Percentiles rank a stretch among this genome's conserved stretches.
Conservation (phyloP, 2,888 invertebrate genomes). For the Cephus runcator region DNA sequence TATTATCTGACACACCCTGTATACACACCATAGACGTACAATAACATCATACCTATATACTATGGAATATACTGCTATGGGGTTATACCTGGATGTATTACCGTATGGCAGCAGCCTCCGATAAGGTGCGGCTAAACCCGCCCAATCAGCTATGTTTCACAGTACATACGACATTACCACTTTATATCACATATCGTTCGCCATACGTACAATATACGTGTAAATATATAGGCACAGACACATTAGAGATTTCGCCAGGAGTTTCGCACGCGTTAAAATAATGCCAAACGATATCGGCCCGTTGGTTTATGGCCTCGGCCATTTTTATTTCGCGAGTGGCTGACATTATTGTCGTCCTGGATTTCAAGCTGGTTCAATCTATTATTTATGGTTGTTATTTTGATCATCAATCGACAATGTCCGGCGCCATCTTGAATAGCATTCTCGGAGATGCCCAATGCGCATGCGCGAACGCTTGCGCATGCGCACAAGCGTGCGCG, state of each 20-base stretch:
- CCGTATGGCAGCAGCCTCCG: conserved; percentile 21
- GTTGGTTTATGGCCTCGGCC: conserved; percentile 2
- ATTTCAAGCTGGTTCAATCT: no score
- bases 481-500: background rate
- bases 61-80: no score
- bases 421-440: background rate
- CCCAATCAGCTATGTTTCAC: conserved; percentile 47
- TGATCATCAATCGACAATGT: no score
- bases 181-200: conserved; percentile 45
- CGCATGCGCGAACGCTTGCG: background rate
- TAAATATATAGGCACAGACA: no score
- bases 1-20: no score
- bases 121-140: conserved; percentile 45
- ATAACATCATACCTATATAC: no score
- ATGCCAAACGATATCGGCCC: conserved; percentile 10
- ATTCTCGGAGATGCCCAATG: background rate
- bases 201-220: conserved; percentile 18
- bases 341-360: no score
- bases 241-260: background rate
- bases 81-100: no score
- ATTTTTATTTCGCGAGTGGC: background rate
- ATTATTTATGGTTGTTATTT: no score
- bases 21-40: no score
- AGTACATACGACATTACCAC: conserved; percentile 42
- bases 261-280: conserved; percentile 6